Evolutionary conservation across 2,113 vertebrate species (phyloP).

Genomic region (Pungitius pungitius): DNA sequence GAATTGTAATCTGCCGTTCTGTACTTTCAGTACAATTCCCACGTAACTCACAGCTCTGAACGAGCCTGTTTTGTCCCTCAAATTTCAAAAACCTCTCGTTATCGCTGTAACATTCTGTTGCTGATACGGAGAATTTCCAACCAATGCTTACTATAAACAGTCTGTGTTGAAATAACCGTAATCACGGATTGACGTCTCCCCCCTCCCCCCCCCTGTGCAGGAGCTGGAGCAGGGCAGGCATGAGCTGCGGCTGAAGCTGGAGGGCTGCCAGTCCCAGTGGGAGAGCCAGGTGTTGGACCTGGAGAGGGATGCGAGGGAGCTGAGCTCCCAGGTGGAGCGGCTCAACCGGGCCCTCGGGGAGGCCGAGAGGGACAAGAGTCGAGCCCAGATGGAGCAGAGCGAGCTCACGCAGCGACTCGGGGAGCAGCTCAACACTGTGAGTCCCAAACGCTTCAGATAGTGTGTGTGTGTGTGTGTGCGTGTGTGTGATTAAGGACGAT

Average conservation of each 20-base stretch:
- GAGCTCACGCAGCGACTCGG: slow-evolving; percentile 66
- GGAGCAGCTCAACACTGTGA: slow-evolving; percentile 79
- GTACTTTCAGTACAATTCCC: background rate
- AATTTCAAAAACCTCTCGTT: background rate
- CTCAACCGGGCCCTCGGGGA: slow-evolving; percentile 67
- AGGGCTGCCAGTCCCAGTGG: slow-evolving; percentile 75
- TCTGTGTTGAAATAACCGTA: background rate
- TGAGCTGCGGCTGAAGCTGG: slow-evolving; percentile 77
- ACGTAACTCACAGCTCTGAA: slow-evolving; percentile 4
- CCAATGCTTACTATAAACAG: background rate
- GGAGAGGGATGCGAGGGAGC: slow-evolving; percentile 78
- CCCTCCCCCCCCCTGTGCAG: slow-evolving; percentile 43
- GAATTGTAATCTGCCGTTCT: background rate
- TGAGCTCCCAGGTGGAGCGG: slow-evolving; percentile 70
- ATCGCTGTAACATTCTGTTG: background rate
- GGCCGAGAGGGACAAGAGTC: slow-evolving; percentile 70
- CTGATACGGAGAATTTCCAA: background rate
- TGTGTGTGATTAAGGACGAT: background rate
- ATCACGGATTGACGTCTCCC: background rate
- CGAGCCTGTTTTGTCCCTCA: background rate
- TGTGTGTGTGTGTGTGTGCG: background rate
- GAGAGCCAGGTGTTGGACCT: slow-evolving; percentile 81
- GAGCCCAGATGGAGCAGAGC: slow-evolving; percentile 58
- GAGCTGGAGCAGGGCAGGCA: slow-evolving; percentile 81
- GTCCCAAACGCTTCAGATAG: slow-evolving; percentile 23